Conservation (phyloP, 2,113 vertebrate species). For the Bostrychus sinensis region DNA sequence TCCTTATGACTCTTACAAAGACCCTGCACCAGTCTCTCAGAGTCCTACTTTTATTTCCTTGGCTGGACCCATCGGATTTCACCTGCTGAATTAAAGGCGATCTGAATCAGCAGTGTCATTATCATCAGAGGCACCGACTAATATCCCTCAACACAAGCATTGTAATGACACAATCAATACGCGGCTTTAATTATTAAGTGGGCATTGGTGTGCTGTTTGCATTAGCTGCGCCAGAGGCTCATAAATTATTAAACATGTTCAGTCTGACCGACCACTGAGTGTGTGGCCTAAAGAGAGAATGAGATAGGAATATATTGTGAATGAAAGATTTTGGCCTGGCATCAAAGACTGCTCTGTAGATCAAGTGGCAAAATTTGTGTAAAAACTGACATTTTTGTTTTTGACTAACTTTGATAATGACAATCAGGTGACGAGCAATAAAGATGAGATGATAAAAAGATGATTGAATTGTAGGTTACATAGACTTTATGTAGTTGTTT, state of each 20-base stretch:
- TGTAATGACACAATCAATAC: slow-evolving; percentile 71
- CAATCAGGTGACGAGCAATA: no score
- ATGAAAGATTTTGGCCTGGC: slow-evolving; percentile 30
- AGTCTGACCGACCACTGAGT: slow-evolving; percentile 38
- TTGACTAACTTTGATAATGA: no score
- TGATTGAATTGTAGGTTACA: no score
- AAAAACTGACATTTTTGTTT: slow-evolving; percentile 6
- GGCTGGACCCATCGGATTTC: slow-evolving; percentile 10
- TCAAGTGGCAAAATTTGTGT: slow-evolving; percentile 9
- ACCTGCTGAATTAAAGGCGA: slow-evolving; percentile 40
- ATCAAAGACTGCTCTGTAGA: slow-evolving; percentile 17
- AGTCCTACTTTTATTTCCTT: slow-evolving; percentile 14
- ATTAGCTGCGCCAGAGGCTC: slow-evolving; percentile 55
- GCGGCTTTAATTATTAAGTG: slow-evolving; percentile 73
- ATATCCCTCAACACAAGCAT: slow-evolving; percentile 64
- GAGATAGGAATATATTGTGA: slow-evolving; percentile 13
- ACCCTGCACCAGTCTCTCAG: slow-evolving; percentile 8
- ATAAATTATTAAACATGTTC: slow-evolving; percentile 68
- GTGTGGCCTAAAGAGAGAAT: slow-evolving; percentile 10
- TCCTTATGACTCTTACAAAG: slow-evolving; percentile 9
- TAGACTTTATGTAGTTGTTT: no score
- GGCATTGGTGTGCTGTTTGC: slow-evolving; percentile 58
- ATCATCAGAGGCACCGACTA: slow-evolving; percentile 59
- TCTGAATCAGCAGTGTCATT: slow-evolving; percentile 60
- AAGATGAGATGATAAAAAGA: not conserved